Base-by-base conservation (phyloP, 2,888 invertebrate genomes). In the Scaptomyza reducta region DNA sequence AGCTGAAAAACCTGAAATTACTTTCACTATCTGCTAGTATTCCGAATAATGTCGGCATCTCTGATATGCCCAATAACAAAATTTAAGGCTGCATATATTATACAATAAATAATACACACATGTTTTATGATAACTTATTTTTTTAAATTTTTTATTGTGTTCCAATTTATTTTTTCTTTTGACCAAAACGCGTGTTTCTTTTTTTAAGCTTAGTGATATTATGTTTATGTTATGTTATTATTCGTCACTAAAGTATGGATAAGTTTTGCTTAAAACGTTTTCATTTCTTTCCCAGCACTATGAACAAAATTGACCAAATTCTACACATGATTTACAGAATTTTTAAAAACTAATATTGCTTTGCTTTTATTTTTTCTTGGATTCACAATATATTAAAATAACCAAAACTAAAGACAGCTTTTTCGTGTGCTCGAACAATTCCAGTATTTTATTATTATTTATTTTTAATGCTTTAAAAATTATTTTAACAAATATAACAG, bases 281-380 rank as follows among this genome's bases (percentile, higher is more conserved):
- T 74, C 56, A 42, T 41, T 38, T 38, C 53, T 11, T 27, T 55
- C 61, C 9, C 51, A 65, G 74, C 58, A 50, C 68, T 55, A 44
- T 27, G 38, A 85, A 87, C 70, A 55, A 78, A 87, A 87, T 87
- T 87, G 88, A 87, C 86, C 77, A 70, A 77, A 70, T 76, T 62
- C 70, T 56, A 79, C 67, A 64, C 40, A 31, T 60, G 59, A 16
- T 46, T 62, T 50, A 41, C 47, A 51, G 53, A 56, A 53, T 35
- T 42, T 74, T 87, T 82, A 77, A 64, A 40, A 87, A 87, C 82
- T 82, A 82, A 84, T 82, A 82, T 82, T 82, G 82, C 82, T 82
- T 62, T 13, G 7, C 1, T 46, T 1, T 11, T 13, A 6, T 18
- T 46, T 14, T 14, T 6, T 14, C 35, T 49, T 49, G 49, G 45